Percentiles rank a stretch among this genome's conserved stretches.
phyloP scores from a whole-genome alignment of 2,888 invertebrate genomes.

The Ochlodes sylvanus region DNA sequence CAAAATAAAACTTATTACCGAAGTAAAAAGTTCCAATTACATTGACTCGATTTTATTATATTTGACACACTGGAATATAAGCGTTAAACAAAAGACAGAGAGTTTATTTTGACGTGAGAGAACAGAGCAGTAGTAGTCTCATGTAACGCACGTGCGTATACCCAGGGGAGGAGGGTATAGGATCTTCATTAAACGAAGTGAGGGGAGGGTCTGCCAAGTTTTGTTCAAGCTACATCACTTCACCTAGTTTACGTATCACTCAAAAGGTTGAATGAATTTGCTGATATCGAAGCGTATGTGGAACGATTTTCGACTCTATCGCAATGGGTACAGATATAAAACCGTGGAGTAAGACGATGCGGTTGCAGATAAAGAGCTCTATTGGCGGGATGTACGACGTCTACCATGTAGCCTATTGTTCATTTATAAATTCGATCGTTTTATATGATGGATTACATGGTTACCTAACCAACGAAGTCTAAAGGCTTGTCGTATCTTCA shows the following conservation, averaged over 20 bases:
- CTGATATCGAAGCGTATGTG: background rate
- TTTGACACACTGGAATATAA: background rate
- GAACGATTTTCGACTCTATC: constrained; percentile 7
- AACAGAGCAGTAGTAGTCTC: background rate
- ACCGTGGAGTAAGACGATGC: background rate
- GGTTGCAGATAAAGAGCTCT: constrained; percentile 12
- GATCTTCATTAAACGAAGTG: constrained; percentile 44
- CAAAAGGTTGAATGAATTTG: constrained; percentile 40
- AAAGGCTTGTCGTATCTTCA: constrained; percentile 8
- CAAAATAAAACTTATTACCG: constrained; percentile 5
- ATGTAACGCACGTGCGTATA: constrained; percentile 34
- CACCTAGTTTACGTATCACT: constrained; percentile 44
- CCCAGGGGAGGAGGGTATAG: constrained; percentile 35
- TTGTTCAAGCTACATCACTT: constrained; percentile 43
- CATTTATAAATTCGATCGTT: constrained; percentile 35
- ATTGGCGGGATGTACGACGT: constrained; percentile 21
- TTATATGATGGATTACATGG: constrained; percentile 28
- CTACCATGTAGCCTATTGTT: constrained; percentile 26
- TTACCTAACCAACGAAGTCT: constrained; percentile 18
- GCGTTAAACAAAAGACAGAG: background rate
- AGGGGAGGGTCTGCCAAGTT: constrained; percentile 31
- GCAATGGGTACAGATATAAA: background rate
- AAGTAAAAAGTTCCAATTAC: background rate
- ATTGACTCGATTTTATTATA: background rate
- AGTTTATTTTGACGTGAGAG: background rate